Evolutionary conservation across 2,888 invertebrate genomes (phyloP), one percentile per base, ranked within the genome.

Genomic region (Philereme vetulata): DNA sequence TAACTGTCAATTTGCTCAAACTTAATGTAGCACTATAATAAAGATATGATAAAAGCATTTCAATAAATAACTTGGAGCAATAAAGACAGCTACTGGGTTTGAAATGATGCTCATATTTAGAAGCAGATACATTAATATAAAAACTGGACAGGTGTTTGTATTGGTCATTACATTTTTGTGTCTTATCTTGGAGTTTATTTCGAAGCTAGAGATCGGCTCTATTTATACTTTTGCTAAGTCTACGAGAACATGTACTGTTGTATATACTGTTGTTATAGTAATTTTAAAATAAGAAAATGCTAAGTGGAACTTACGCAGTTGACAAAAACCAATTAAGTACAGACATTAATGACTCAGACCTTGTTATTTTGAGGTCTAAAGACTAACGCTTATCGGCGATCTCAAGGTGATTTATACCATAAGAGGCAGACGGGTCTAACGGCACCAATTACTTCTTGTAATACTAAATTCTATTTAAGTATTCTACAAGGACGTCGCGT

Each of bases 1-100:
- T 61, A 62, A 64, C 64, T 60, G 65, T 68, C 62, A 54, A 62
- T 66, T 55, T 61, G 59, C 52, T 61, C 46, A 48, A 56, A 49
- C 10, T 50, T 52, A 42, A 54, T 57, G 51, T 54, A 33, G 54
- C 53, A 51, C 51, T 46, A 54, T 59, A 58, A 9, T 38, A 55
- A 47, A 62, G 38, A 54, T 56, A 60, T 49, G 57, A 55, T 62
- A 55, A 58, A 62, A 62, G 54, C 54, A 58, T 62, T 51, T 46
- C 51, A 58, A 62, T 62, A 62, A 62, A 58, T 58, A 62, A 49
- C 57, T 62, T 33, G 51, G 35, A 40, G 45, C 54, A 48, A 55
- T 62, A 62, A 62, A 58, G 33, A 40, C 51, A 4, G 42, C 51
- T 59, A 55, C 55, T 51, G 51, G 34, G 51, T 60, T 51, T 33